Evolutionary conservation across 1,140 invertebrate genomes (phyloP).

Genomic region (Paracyclopina nana): DNA sequence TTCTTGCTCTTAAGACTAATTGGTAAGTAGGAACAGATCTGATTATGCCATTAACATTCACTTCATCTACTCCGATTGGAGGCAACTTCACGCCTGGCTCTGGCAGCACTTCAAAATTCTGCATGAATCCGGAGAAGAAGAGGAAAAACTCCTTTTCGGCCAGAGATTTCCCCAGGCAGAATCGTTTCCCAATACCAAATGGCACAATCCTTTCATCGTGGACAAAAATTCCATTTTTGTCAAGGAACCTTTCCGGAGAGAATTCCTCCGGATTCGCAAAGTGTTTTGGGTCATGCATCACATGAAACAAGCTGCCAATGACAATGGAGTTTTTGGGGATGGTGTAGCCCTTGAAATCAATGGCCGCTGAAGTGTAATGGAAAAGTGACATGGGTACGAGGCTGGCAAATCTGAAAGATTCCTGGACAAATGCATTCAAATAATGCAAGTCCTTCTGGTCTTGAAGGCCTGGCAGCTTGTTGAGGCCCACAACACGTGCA

Average conservation of each 20-base stretch:
- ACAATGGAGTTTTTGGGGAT: conserved; percentile 19
- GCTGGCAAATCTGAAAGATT: neutral
- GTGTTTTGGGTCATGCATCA: conserved; percentile 24
- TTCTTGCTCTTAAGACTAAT: too few species aligned
- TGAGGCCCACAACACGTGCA: conserved; percentile 16
- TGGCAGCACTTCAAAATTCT: conserved; percentile 55
- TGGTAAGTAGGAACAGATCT: too few species aligned
- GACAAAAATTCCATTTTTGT: conserved; percentile 17
- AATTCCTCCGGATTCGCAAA: conserved; percentile 27
- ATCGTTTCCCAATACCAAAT: conserved; percentile 40
- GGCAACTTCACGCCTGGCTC: too few species aligned
- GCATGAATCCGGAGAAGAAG: conserved; percentile 51
- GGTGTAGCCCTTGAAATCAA: conserved; percentile 18
- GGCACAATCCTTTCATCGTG: conserved; percentile 14
- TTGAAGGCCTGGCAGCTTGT: neutral
- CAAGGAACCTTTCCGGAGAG: conserved; percentile 25
- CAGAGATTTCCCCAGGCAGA: conserved; percentile 63
- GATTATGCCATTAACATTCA: too few species aligned
- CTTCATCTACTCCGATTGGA: too few species aligned
- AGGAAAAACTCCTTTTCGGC: conserved; percentile 66
- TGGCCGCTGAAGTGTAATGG: conserved; percentile 16
- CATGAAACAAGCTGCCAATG: conserved; percentile 25
- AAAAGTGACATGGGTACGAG: neutral
- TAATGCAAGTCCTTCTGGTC: neutral
- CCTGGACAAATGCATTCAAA: conserved; percentile 10